Conservation (phyloP, 1,140 invertebrate species). For the Tetramorium simillimum region DNA sequence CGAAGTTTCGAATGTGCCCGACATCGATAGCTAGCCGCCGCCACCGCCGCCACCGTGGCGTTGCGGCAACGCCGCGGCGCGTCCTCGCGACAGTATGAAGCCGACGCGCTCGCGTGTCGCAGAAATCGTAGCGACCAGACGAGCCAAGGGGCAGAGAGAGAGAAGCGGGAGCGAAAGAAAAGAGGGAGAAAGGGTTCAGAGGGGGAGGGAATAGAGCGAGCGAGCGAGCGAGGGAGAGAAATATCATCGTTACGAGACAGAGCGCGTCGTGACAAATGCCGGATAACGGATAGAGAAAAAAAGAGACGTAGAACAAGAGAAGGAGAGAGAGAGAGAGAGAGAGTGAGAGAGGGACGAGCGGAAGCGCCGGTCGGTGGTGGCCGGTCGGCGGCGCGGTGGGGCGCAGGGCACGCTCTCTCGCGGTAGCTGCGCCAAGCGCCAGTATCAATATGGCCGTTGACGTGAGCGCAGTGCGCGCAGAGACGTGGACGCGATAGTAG, state of each 20-base stretch:
- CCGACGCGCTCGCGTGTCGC: conserved; percentile 37
- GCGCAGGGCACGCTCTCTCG: conserved; percentile 63
- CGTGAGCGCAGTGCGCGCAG: conserved; percentile 70
- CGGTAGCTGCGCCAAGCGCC: conserved; percentile 61
- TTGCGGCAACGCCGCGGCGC: conserved; percentile 42
- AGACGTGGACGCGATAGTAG: conserved; percentile 70
- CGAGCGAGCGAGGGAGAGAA: neutral
- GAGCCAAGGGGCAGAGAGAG: neutral
- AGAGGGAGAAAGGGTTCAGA: neutral
- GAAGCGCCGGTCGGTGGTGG: conserved; percentile 11
- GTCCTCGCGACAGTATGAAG: conserved; percentile 46
- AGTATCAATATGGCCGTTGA: conserved; percentile 82
- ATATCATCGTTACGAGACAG: conserved; percentile 9
- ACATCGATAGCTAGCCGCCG: conserved; percentile 51
- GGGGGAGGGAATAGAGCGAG: neutral
- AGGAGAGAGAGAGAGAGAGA: neutral
- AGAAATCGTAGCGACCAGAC: neutral
- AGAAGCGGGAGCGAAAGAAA: neutral
- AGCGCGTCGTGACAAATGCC: conserved; percentile 37
- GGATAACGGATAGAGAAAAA: conserved; percentile 27
- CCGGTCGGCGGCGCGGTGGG: conserved; percentile 30
- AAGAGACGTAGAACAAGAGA: neutral
- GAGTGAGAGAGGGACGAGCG: neutral
- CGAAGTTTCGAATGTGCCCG: conserved; percentile 55
- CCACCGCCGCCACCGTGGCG: neutral